Percentiles rank a stretch among this genome's conserved stretches.
Conservation (phyloP, 1,140 invertebrate species). For the Danaus melanippus region DNA sequence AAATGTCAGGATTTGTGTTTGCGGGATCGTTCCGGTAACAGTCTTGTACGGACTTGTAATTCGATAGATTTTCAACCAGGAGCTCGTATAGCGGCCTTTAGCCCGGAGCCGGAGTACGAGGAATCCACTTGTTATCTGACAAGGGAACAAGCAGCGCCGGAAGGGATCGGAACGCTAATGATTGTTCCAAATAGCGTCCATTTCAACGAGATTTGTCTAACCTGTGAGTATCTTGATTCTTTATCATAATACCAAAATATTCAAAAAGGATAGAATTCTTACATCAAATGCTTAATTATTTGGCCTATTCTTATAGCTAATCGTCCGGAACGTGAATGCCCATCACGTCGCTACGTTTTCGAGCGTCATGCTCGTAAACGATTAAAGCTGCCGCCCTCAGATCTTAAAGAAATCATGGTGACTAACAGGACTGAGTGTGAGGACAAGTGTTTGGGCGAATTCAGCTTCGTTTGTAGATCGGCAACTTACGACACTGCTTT, state of each 20-base stretch:
- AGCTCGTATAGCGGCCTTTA: conserved; percentile 84
- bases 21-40: conserved; percentile 85
- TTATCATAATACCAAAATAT: too few species aligned
- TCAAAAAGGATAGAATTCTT: too few species aligned
- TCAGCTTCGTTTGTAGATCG: conserved; percentile 89
- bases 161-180: conserved; percentile 89
- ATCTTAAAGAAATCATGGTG: conserved; percentile 85
- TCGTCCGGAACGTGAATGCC: conserved; percentile 88
- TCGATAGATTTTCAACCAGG: conserved; percentile 94
- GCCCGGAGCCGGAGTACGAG: conserved; percentile 87
- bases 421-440: conserved; percentile 91
- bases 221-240: conserved; percentile 76
- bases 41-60: conserved; percentile 84
- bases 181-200: conserved; percentile 89
- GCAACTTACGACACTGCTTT: conserved; percentile 84
- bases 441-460: conserved; percentile 91
- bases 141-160: conserved; percentile 84
- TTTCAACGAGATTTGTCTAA: conserved; percentile 90
- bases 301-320: conserved; percentile 74
- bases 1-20: conserved; percentile 90
- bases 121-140: conserved; percentile 92
- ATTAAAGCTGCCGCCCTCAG: conserved; percentile 81
- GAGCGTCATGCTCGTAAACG: conserved; percentile 89
- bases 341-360: conserved; percentile 88
- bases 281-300: background rate